phyloP scores from a whole-genome alignment of 2,113 vertebrate species.

The Eptesicus fuscus region DNA sequence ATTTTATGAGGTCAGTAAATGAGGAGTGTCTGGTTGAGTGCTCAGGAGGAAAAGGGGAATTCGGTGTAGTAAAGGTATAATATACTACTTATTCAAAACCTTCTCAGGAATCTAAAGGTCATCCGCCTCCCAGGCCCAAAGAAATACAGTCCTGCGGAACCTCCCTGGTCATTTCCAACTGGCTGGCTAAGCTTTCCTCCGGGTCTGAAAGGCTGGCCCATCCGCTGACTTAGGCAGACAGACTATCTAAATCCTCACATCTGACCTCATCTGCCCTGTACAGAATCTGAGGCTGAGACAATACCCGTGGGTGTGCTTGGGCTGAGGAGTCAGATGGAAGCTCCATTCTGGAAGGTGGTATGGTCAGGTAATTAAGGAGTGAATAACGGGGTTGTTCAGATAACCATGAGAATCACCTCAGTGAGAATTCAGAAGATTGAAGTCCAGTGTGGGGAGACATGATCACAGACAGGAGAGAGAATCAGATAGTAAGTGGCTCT shows the following conservation, averaged over 20 bases:
- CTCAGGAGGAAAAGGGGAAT: constrained; percentile 48
- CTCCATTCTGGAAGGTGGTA: neutral
- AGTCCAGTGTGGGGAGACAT: neutral
- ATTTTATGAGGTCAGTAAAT: constrained; percentile 68
- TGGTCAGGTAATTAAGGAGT: neutral
- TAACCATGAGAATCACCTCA: neutral
- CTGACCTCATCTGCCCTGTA: neutral
- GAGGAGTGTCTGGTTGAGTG: constrained; percentile 51
- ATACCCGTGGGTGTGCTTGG: neutral
- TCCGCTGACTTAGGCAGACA: neutral
- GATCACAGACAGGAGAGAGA: neutral
- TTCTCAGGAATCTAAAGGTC: constrained; percentile 58
- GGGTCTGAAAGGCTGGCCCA: neutral
- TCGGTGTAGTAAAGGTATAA: constrained; percentile 40
- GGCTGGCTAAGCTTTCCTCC: neutral
- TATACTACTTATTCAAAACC: constrained; percentile 49
- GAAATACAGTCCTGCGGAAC: constrained; percentile 52
- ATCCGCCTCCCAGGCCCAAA: constrained; percentile 28
- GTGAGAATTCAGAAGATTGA: neutral
- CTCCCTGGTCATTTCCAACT: neutral
- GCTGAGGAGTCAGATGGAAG: neutral
- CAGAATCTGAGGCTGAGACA: neutral
- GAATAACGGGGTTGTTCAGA: neutral
- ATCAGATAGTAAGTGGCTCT: neutral
- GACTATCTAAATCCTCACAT: neutral